phyloP scores from a whole-genome alignment of 2,888 invertebrate species.

The Zhuqinia jingwanae region DNA sequence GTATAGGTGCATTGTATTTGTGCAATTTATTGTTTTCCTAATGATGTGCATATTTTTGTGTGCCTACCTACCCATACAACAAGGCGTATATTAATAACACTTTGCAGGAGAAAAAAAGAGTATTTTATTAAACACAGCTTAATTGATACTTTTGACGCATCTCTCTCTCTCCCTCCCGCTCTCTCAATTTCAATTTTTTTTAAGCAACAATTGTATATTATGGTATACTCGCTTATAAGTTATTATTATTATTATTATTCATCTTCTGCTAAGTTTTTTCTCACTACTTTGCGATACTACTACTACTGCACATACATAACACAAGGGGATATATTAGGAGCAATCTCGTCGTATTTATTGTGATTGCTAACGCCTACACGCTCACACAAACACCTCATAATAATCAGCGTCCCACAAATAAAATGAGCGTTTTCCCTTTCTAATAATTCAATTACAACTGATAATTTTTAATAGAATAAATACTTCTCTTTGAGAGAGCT shows the following conservation, averaged over 20 bases:
- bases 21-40: background rate
- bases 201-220: slow-evolving; percentile 36
- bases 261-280: background rate
- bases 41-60: background rate
- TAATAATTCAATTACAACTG: slow-evolving; percentile 64
- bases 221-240: too few relatives aligned
- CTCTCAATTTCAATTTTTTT: slow-evolving; percentile 5
- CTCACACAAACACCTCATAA: slow-evolving; percentile 2
- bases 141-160: background rate
- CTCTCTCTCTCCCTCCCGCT: background rate
- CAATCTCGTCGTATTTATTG: too few relatives aligned
- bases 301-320: background rate
- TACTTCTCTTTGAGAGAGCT: background rate
- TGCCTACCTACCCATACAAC: too few relatives aligned
- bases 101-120: too few relatives aligned
- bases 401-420: slow-evolving; percentile 25
- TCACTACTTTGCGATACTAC: background rate
- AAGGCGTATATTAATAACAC: too few relatives aligned
- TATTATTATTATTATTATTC: background rate
- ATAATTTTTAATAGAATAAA: slow-evolving; percentile 30
- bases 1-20: too few relatives aligned
- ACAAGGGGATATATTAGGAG: too few relatives aligned
- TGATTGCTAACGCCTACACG: slow-evolving; percentile 5
- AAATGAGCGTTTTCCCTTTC: slow-evolving; percentile 51
- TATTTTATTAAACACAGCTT: background rate